A percentile compares a stretch with the other conserved stretches of the same genome.
phyloP scores from a whole-genome alignment of 2,797 vertebrate species.

The Huso huso region DNA sequence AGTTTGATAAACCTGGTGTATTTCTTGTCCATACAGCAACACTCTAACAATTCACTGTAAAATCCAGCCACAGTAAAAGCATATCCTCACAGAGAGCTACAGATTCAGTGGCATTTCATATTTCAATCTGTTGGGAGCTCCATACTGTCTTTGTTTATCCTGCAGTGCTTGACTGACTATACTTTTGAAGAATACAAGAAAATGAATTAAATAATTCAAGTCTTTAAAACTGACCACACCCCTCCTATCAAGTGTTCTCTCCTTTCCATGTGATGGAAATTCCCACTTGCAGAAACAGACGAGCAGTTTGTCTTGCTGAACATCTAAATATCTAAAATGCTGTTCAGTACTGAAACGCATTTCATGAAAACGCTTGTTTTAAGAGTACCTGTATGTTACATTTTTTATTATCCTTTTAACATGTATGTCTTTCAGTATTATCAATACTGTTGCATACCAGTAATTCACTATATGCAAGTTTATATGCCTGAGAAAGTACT shows the following conservation, averaged over 20 bases:
- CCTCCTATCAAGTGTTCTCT: background rate
- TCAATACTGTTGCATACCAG: no score
- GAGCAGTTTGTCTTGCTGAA: background rate
- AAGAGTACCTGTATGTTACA: background rate
- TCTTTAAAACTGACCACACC: background rate
- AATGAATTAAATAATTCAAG: slow-evolving; percentile 1
- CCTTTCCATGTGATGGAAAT: background rate
- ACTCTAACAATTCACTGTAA: no score
- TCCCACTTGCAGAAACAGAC: background rate
- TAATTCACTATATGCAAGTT: no score
- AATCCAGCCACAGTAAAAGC: no score
- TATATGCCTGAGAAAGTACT: background rate
- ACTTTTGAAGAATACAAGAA: background rate
- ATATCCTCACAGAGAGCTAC: background rate
- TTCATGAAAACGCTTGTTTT: background rate
- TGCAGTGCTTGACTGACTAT: background rate
- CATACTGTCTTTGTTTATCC: background rate
- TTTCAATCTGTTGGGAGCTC: background rate
- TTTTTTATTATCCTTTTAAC: background rate
- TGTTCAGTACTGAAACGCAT: background rate
- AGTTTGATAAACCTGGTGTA: no score
- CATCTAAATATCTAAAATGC: background rate
- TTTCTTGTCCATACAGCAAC: no score
- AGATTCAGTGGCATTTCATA: background rate
- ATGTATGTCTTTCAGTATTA: no score